A percentile compares a stretch with the other conserved stretches of the same genome.
phyloP scores from a whole-genome alignment of 1,140 invertebrate genomes.

The Whitmania pigra region DNA sequence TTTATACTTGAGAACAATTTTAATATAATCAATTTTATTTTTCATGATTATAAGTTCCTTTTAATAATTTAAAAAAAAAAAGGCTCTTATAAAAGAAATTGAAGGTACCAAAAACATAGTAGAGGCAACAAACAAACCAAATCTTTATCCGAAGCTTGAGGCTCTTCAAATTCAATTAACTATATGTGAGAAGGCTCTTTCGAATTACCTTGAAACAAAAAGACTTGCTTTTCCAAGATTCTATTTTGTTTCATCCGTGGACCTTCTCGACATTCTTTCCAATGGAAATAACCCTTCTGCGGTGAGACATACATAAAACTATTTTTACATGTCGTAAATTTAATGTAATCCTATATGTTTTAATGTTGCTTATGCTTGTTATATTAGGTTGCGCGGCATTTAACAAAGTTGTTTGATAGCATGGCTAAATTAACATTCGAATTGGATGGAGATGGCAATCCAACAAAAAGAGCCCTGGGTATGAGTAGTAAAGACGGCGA shows the following conservation, averaged over 20 bases:
- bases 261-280: slow-evolving; percentile 83
- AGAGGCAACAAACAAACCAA: slow-evolving; percentile 71
- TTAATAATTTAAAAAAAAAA: slow-evolving; percentile 12
- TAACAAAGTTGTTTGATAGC: slow-evolving; percentile 90
- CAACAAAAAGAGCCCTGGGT: slow-evolving; percentile 50
- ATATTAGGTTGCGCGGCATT: slow-evolving; percentile 52
- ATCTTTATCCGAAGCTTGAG: slow-evolving; percentile 64
- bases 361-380: background rate
- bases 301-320: slow-evolving; percentile 29
- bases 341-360: background rate
- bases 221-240: slow-evolving; percentile 83
- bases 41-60: background rate
- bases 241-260: slow-evolving; percentile 94
- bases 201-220: slow-evolving; percentile 93
- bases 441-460: slow-evolving; percentile 41
- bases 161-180: slow-evolving; percentile 67
- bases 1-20: no score
- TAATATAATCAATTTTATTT: no score
- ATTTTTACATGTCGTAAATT: no score
- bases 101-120: slow-evolving; percentile 59
- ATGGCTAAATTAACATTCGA: slow-evolving; percentile 73
- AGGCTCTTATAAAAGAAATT: slow-evolving; percentile 42
- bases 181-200: slow-evolving; percentile 86
- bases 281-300: slow-evolving; percentile 83
- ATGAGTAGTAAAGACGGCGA: slow-evolving; percentile 94